phyloP scores from a whole-genome alignment of 2,888 invertebrate species.

The Tinea pellionella region DNA sequence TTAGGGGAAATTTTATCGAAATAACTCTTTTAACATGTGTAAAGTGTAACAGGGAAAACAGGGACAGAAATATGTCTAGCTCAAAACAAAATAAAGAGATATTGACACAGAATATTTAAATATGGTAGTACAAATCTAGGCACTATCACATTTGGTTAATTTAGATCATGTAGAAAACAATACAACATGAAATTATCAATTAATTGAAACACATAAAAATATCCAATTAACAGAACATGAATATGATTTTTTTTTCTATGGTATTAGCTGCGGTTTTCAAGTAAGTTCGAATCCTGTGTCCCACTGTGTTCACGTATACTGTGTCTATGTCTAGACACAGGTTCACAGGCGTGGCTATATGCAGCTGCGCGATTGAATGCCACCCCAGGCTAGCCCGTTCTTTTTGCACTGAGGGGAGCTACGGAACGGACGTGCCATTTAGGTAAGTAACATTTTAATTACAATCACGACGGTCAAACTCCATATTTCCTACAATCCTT shows the following conservation, averaged over 20 bases:
- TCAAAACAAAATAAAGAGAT: neutral
- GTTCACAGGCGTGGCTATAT: neutral
- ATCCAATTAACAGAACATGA: no score
- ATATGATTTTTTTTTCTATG: no score
- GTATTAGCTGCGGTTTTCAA: no score
- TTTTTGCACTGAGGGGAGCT: neutral
- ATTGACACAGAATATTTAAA: neutral
- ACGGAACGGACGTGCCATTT: neutral
- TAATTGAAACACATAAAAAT: no score
- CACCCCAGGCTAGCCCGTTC: neutral
- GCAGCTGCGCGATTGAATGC: constrained; percentile 3
- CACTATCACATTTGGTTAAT: no score
- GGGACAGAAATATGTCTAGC: neutral
- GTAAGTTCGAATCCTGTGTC: no score
- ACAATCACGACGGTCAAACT: no score
- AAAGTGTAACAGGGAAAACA: neutral
- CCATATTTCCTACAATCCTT: no score
- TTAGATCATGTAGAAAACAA: no score
- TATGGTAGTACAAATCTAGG: neutral
- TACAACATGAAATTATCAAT: no score
- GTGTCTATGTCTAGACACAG: neutral
- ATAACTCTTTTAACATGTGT: neutral
- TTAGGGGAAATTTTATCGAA: neutral
- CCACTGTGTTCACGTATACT: neutral
- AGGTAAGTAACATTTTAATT: neutral